These are phyloP conservation scores for Lepus oiostolus DNA, from an alignment of 2,797 vertebrate species.

Conservation along the genomic window DNA sequence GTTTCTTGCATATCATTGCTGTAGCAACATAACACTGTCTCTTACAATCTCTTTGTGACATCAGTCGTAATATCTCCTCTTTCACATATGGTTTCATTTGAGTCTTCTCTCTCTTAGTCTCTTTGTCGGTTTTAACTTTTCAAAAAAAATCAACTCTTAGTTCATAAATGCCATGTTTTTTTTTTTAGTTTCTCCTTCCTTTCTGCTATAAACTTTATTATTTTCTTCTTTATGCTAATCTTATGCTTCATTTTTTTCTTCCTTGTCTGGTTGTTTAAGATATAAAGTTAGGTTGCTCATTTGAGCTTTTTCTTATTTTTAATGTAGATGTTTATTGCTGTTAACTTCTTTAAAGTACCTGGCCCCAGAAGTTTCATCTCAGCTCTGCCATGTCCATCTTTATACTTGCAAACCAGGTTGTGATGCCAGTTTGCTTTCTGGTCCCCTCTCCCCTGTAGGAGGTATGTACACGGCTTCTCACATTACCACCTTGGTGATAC, in stretches of 20 bases:
- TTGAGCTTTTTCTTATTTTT: neutral
- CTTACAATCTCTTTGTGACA: neutral
- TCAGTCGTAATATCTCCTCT: neutral
- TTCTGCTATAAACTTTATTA: neutral
- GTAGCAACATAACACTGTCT: neutral
- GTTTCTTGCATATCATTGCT: neutral
- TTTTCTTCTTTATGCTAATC: neutral
- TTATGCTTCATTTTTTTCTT: neutral
- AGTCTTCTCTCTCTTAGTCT: neutral
- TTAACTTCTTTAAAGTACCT: neutral
- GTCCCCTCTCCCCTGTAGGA: too few species aligned
- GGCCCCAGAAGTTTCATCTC: too few species aligned
- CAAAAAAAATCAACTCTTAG: neutral
- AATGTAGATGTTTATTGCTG: neutral
- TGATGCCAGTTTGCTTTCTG: too few species aligned
- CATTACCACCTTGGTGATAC: too few species aligned
- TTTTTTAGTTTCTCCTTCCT: neutral
- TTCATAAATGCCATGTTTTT: neutral
- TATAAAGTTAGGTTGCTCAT: neutral
- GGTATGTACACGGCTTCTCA: neutral
- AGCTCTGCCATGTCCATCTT: fast-evolving
- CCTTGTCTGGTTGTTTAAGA: neutral
- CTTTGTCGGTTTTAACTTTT: neutral
- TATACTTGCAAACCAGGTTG: neutral
- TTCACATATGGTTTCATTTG: neutral